Conservation (phyloP, 2,797 vertebrate species). For the Anisognathus igniventris region DNA sequence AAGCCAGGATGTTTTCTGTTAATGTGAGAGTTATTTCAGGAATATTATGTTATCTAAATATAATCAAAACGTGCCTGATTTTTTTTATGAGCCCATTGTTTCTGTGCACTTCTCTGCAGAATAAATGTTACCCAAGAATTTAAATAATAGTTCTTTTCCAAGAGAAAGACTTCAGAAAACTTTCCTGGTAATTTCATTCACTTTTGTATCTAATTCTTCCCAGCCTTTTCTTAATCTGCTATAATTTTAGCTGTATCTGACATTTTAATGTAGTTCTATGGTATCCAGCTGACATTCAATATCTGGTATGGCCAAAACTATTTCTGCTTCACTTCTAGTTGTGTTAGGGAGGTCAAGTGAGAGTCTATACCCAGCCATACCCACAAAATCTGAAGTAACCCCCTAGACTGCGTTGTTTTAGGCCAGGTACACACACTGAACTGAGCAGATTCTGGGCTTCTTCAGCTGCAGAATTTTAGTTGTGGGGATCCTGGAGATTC, state of each 20-base stretch:
- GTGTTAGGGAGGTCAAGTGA: background rate
- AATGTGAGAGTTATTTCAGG: slow-evolving; percentile 3
- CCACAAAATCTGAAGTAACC: background rate
- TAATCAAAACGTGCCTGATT: background rate
- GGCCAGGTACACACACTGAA: background rate
- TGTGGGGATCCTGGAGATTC: background rate
- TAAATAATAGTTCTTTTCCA: background rate
- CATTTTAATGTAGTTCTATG: background rate
- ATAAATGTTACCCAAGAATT: background rate
- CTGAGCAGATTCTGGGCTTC: background rate
- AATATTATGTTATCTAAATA: background rate
- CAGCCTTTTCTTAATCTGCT: background rate
- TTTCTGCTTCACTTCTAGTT: background rate
- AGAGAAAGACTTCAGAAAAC: background rate
- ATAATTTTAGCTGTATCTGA: background rate
- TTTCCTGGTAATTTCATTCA: background rate
- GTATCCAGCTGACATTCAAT: background rate
- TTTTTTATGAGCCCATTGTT: background rate
- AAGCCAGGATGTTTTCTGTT: background rate
- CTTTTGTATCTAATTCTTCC: background rate
- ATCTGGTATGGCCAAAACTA: background rate
- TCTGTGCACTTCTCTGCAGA: background rate
- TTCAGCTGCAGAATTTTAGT: background rate
- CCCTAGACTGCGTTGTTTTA: rapidly evolving
- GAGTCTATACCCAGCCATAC: background rate